Conservation (phyloP, 2,797 vertebrate species). For the Picus viridis region DNA sequence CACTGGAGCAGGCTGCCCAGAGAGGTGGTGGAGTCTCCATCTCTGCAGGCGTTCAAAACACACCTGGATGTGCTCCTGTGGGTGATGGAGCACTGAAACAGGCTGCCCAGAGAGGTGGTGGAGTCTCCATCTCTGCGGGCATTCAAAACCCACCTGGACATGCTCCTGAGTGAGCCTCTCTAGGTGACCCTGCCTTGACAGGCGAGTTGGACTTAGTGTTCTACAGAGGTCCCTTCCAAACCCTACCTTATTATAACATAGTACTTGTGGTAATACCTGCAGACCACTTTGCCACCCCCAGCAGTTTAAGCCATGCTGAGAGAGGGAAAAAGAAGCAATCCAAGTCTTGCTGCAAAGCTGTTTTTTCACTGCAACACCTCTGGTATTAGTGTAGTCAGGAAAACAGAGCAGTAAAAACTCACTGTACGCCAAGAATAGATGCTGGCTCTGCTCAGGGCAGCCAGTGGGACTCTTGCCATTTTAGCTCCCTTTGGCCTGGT, state of each 20-base stretch:
- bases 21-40: too few relatives aligned
- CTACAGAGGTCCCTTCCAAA: too few relatives aligned
- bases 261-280: background rate
- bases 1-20: too few relatives aligned
- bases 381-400: background rate
- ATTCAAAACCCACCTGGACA: too few relatives aligned
- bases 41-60: too few relatives aligned
- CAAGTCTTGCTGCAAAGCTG: background rate
- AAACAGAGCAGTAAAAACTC: background rate
- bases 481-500: background rate
- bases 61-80: too few relatives aligned
- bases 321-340: background rate
- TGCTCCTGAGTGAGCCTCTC: too few relatives aligned
- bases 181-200: too few relatives aligned
- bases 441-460: background rate
- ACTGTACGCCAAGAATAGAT: constrained; percentile 8
- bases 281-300: background rate
- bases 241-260: background rate
- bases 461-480: background rate
- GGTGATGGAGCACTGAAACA: too few relatives aligned
- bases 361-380: background rate
- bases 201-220: too few relatives aligned
- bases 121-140: too few relatives aligned
- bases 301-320: background rate
- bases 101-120: too few relatives aligned